Base-by-base conservation (phyloP, 2,888 invertebrate genomes). In the Digitonthophagus gazella region DNA sequence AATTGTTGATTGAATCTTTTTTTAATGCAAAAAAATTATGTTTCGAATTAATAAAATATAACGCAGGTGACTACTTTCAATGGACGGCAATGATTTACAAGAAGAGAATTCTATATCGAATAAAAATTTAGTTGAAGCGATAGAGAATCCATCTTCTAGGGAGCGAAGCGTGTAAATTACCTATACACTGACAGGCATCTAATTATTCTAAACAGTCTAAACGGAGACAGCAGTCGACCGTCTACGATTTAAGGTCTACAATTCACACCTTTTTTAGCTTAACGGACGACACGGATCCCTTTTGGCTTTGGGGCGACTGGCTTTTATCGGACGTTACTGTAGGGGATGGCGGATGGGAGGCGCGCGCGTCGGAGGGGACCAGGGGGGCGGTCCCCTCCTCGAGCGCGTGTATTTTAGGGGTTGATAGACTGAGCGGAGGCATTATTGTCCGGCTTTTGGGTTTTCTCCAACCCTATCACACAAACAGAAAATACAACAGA, bases 371-470 rank as follows among this genome's bases (percentile, higher is more conserved):
- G 73, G 80, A 76, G 71, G 80, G 79, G 74, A 81, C 81, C 76
- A 82, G 75, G 69, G 82, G 80, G 71, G 81, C 74, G 73, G 80
- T 80, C 77, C 81, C 81, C 78, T 82, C 83, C 72, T 82, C 82
- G 77, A 82, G 75, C 74, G 78, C 76, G 75, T 79, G 83, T 77
- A 85, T 84, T 82, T 85, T 85, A 77, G 85, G 84, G 78, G 85
- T 85, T 75, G 85, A 81, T 74, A 85, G 83, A 80, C 83, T 84
- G 81, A 85, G 82, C 81, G 85, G 80, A 78, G 91, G 90, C 90
- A 91, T 88, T 84, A 91, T 89, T 80, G 90, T 91, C 81, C 91
- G 89, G 77, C 89, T 89, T 84, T 91, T 91, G 81, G 91, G 90
- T 85, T 91, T 91, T 85, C 91, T 90, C 91, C 91, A 91, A 78